phyloP scores from a whole-genome alignment of 2,888 invertebrate species.

The Mylabris sibirica region DNA sequence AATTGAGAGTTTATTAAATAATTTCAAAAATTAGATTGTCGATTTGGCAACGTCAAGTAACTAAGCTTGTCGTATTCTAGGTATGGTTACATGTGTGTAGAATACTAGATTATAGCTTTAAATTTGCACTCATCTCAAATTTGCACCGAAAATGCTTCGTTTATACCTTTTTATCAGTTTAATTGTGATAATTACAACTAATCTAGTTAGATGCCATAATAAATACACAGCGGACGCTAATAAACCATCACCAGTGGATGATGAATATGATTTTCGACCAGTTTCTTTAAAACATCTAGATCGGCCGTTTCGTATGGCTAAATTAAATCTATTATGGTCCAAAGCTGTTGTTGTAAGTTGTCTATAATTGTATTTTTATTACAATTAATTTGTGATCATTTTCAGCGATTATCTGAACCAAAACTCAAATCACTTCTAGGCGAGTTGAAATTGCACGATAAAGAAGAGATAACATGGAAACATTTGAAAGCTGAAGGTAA shows the following conservation, averaged over 20 bases:
- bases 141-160: background rate
- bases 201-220: slow-evolving; percentile 56
- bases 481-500: slow-evolving; percentile 81
- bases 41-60: too few relatives aligned
- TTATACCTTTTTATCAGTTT: background rate
- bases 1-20: too few relatives aligned
- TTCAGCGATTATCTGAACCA: slow-evolving; percentile 80
- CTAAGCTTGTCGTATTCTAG: too few relatives aligned
- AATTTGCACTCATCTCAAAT: too few relatives aligned
- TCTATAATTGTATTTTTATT: slow-evolving; percentile 9
- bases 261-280: slow-evolving; percentile 52
- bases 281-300: slow-evolving; percentile 73
- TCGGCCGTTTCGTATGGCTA: slow-evolving; percentile 89
- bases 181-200: background rate
- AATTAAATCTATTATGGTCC: slow-evolving; percentile 87
- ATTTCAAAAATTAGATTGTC: too few relatives aligned
- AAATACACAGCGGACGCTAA: slow-evolving; percentile 72
- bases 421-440: slow-evolving; percentile 87
- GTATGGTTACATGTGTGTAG: too few relatives aligned
- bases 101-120: too few relatives aligned
- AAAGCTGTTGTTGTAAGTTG: slow-evolving; percentile 85
- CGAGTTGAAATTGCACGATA: slow-evolving; percentile 91
- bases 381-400: slow-evolving; percentile 23
- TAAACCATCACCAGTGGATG: slow-evolving; percentile 58
- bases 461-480: slow-evolving; percentile 87